Base-by-base conservation (phyloP, 1,140 invertebrate genomes). In the Brachionus paranguensis region DNA sequence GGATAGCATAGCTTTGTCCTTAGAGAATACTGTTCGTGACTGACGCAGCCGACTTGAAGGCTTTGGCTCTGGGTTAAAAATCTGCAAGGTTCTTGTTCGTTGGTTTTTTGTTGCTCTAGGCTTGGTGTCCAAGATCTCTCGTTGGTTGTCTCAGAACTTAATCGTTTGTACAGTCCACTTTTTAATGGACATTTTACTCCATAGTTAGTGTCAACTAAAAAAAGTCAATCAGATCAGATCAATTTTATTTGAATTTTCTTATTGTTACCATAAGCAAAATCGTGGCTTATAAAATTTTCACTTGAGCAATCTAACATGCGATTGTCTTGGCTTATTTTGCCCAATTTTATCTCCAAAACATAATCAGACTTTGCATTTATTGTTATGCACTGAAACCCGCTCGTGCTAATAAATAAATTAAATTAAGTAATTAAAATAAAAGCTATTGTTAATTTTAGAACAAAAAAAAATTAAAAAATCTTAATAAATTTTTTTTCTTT, bases 171-270 rank as follows among this genome's bases (percentile, higher is more conserved):
- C 11, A 64, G 8, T 64, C 78, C 78, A 64, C 41, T 60, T 81
- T 68, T 60, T 14, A 81, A 14, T 47, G 78, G 78, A 81, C 78
- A 81, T 43, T 60, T 45, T 14, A 81, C 78, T 12, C 78, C 78
- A 81, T 64, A 81, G 10, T 81, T 81, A 12, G 78, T 81, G n/a
- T 81, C 78, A 60, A 60, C 78, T 76, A 10, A 24, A 47, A 76
- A 47, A 6, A 53, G 27, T n/a, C n/a, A n/a, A n/a, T n/a, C n/a
- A n/a, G n/a, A n/a, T 37, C 0, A 12, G 17, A 8, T 33, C n/a
- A 33, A 33, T 37, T 24, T 17, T 12, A 33, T 4, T 70, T 33
- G 2, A 27, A 14, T 24, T 70, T 70, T 41, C 0, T 24, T 8
- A 37, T 6, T 1, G 1, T 29, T 70, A 70, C 65, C 27, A 12